phyloP scores from a whole-genome alignment of 1,140 invertebrate genomes.

The Anastatus disparis region DNA sequence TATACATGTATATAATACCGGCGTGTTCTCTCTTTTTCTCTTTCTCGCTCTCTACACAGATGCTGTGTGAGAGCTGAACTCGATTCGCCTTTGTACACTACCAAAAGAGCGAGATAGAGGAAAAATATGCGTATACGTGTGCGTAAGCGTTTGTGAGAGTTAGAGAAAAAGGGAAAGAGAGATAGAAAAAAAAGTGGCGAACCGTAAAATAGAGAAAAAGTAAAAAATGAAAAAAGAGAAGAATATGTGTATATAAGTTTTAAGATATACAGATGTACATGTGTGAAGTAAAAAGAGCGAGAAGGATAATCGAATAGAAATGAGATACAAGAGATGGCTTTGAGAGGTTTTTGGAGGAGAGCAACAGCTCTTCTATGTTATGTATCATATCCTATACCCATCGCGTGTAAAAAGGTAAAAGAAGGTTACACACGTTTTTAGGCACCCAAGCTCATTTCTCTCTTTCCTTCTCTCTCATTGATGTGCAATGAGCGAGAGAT shows the following conservation, averaged over 20 bases:
- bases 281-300: no score
- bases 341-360: conserved; percentile 1
- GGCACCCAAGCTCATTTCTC: not conserved
- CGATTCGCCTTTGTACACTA: conserved; percentile 1
- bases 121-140: not conserved
- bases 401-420: conserved; percentile 9
- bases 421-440: conserved; percentile 1
- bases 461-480: not conserved
- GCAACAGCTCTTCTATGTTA: conserved; percentile 18
- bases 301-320: conserved; percentile 18
- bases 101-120: not conserved
- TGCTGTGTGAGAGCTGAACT: conserved; percentile 4
- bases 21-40: not conserved
- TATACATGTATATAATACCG: not conserved
- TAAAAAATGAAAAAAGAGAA: not conserved
- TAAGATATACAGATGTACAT: no score
- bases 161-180: not conserved
- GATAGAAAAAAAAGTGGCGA: not conserved
- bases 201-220: not conserved
- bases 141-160: not conserved
- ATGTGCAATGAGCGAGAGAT: not conserved
- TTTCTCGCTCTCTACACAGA: not conserved
- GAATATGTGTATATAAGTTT: no score
- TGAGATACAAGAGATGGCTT: not conserved
- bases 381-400: no score